A percentile compares a stretch with the other conserved stretches of the same genome.
Evolutionary conservation across 2,888 invertebrate genomes (phyloP).

Genomic region (Acanthosoma haemorrhoidale): DNA sequence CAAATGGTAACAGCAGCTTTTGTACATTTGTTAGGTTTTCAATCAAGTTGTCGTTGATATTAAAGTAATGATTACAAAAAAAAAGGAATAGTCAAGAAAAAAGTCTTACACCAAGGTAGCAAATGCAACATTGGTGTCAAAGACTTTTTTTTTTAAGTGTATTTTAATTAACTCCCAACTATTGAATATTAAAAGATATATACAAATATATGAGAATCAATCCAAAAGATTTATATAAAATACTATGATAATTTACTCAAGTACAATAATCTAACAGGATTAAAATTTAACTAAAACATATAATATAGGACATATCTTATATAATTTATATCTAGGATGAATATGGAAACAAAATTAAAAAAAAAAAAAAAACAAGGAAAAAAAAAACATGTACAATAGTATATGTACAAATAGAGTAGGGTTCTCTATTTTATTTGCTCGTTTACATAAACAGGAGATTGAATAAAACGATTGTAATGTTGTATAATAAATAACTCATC

Average conservation of each 20-base stretch:
- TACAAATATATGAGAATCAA: slow-evolving; percentile 16
- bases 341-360: not conserved
- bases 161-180: not conserved
- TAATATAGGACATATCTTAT: slow-evolving; percentile 13
- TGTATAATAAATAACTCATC: slow-evolving; percentile 22
- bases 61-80: not conserved
- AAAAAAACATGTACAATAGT: not conserved
- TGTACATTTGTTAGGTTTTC: slow-evolving; percentile 22
- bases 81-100: too few relatives aligned
- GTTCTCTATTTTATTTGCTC: not conserved
- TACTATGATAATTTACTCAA: not conserved
- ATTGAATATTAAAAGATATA: not conserved
- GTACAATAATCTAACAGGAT: slow-evolving; percentile 6
- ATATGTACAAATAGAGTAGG: not conserved
- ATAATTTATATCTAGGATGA: not conserved
- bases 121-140: not conserved
- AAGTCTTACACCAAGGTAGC: not conserved
- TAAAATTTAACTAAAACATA: slow-evolving; percentile 10
- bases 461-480: not conserved
- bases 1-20: slow-evolving; percentile 13
- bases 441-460: not conserved
- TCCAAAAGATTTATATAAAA: slow-evolving; percentile 10
- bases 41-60: slow-evolving; percentile 9
- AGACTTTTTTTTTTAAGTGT: slow-evolving; percentile 6
- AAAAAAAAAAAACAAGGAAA: not conserved